Percentiles rank a stretch among this genome's conserved stretches.
Evolutionary conservation across 2,797 vertebrate genomes (phyloP).

Genomic region (Lepilemur ruficaudatus): DNA sequence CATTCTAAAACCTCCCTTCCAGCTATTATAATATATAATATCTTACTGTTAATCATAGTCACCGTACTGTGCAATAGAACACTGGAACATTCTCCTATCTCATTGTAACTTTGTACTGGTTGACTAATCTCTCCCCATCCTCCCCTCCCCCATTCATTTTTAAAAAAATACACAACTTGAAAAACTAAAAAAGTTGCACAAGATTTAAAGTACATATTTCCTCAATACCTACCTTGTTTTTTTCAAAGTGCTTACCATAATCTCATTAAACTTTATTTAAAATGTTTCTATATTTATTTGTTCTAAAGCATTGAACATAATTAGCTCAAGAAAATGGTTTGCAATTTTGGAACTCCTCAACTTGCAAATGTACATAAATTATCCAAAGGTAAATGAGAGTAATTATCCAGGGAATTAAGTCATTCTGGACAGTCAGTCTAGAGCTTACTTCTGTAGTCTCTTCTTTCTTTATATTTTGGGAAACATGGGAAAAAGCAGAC

Average conservation of each 20-base stretch:
- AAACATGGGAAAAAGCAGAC: not conserved
- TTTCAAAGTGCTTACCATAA: not conserved
- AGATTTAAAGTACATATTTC: not conserved
- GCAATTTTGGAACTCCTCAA: not conserved
- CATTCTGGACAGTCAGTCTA: not conserved
- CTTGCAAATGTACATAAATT: not conserved
- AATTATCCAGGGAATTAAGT: not conserved
- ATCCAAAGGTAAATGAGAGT: not conserved
- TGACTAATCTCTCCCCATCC: not conserved
- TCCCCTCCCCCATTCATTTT: not conserved
- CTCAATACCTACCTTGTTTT: not conserved
- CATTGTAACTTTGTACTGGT: not conserved
- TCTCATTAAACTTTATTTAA: not conserved
- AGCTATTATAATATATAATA: not conserved
- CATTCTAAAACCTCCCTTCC: not conserved
- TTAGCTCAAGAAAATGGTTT: slow-evolving; percentile 39
- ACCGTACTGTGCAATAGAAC: not conserved
- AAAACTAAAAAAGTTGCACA: not conserved
- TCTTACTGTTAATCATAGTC: not conserved
- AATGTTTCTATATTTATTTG: not conserved
- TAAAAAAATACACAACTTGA: not conserved
- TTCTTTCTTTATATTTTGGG: not conserved
- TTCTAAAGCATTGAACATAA: not conserved
- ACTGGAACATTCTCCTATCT: not conserved
- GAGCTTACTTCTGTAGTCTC: not conserved